Base-by-base conservation (phyloP, 2,113 vertebrate species). In the Coryphaenoides rupestris region DNA sequence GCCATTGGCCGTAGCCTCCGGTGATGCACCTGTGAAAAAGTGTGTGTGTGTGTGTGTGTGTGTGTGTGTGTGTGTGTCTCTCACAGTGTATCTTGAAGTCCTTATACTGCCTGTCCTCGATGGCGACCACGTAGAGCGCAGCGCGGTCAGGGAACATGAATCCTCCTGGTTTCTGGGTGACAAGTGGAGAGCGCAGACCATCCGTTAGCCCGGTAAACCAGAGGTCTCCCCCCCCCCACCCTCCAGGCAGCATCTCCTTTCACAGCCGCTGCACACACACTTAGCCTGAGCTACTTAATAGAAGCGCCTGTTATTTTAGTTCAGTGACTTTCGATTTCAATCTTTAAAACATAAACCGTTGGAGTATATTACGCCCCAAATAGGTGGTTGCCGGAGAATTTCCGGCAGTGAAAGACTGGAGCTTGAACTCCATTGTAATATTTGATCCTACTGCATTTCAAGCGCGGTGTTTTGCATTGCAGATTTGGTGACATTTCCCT, bases 81-180 rank as follows among this genome's bases (percentile, higher is more conserved):
- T 97, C 75, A 98, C 97, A 99, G 79, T 99, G 96, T 73, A 99
- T 98, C 91, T 98, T 99, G 93, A 98, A 99, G 93, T 99, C 96
- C 89, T 99, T 99, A 88, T 97, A 98, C 73, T 98, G 96, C 76
- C 96, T 89, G 87, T 99, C 97, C 88, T 99, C 97, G 53, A 98
- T 99, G 79, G 96, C 97, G 86, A 96, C 90, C 88, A 99, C 91
- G 73, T 98, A 99, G 79, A 99, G 91, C 71, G 96, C 93, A 73
- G 97, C 97, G 65, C 97, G 93, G 89, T 99, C 96, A 78, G 97
- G 97, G 86, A 99, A 99, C 95, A 99, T 98, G 77, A 98, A 90
- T 74, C 97, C 97, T 80, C 96, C 97, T 50, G 95, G 93, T 93
- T 95, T 98, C 97, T 99, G 92, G 93, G 91, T 59, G 88, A 92